Evolutionary conservation across 2,888 invertebrate species (phyloP), one percentile per base, ranked within the genome.

Genomic region (Meandrusa payeni): DNA sequence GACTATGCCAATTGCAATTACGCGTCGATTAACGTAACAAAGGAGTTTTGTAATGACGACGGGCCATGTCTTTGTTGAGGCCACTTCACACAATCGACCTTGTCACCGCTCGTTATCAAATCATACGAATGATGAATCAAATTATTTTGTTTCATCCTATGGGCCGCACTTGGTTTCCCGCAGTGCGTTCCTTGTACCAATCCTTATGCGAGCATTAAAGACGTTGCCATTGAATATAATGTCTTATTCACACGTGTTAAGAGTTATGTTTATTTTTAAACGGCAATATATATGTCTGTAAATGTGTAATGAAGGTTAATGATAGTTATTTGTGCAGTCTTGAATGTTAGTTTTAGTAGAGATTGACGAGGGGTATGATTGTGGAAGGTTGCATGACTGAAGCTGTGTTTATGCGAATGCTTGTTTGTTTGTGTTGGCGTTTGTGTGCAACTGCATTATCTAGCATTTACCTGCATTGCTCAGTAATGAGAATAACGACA

Each of bases 311-410:
- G 38, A 44, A 38, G 38, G 38, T 32, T 44, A 44, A 44, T 44
- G 43, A 10, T 27, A 27, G 43, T 44, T 38, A 44, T 44, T 44
- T 44, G 43, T 44, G 43, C 38, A 43, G 20, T 38, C 43, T 32
- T 43, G 43, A 27, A 43, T 43, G 43, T 38, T 43, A 43, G 43
- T 43, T 43, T 43, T 43, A 43, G 43, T 24, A 43, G 43, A 38
- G 43, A 38, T 43, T 32, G 32, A 32, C 38, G 31, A 31, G 20
- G 31, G 32, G 7, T 26, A 31, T 26, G 37, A 31, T 42, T 42
- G 36, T 33, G 19, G 31, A 31, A 13, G 40, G 26, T 17, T 5
- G 23, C 3, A 15, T 22, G 9, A 29, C 9, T 33, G 23, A 23
- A 12, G 31, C 12, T 38, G 26, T 29, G 31, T 36, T 36, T 37